Evolutionary conservation across 2,888 invertebrate species (phyloP).

Genomic region (Eristalis tenax): DNA sequence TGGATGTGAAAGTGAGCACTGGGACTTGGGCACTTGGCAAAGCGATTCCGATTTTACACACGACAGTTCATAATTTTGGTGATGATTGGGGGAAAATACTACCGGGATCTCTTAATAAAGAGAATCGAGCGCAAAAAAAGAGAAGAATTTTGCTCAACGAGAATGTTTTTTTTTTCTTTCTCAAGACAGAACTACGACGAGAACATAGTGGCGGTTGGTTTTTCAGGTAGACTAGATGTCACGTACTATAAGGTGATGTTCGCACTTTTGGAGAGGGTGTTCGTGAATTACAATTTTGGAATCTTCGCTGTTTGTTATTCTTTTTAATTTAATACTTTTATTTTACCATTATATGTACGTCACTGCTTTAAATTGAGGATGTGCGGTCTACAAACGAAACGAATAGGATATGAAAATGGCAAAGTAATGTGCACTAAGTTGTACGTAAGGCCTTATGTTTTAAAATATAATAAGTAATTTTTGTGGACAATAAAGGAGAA

Average conservation of each 20-base stretch:
- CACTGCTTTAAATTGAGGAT: too few species aligned
- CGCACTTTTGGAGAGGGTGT: background rate
- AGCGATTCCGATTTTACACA: slow-evolving; percentile 58
- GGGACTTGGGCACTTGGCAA: slow-evolving; percentile 15
- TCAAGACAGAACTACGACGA: background rate
- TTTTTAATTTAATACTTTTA: too few species aligned
- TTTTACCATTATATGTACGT: too few species aligned
- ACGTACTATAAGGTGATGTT: background rate
- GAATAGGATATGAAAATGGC: too few species aligned
- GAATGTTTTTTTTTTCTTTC: background rate
- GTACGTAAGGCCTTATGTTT: too few species aligned
- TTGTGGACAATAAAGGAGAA: too few species aligned
- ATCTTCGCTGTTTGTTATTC: too few species aligned
- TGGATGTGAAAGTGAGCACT: slow-evolving; percentile 62
- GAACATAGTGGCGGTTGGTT: slow-evolving; percentile 20
- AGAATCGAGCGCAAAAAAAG: slow-evolving; percentile 13
- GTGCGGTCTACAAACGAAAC: too few species aligned
- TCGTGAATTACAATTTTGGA: too few species aligned
- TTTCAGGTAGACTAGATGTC: background rate
- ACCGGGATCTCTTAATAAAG: slow-evolving; percentile 1
- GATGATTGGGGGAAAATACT: slow-evolving; percentile 22
- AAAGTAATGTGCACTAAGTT: too few species aligned
- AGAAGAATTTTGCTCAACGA: slow-evolving; percentile 3
- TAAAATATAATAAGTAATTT: too few species aligned
- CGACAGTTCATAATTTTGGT: slow-evolving; percentile 2